Conservation (phyloP, 2,888 invertebrate species). For the Chaetogeoica ovagalla region DNA sequence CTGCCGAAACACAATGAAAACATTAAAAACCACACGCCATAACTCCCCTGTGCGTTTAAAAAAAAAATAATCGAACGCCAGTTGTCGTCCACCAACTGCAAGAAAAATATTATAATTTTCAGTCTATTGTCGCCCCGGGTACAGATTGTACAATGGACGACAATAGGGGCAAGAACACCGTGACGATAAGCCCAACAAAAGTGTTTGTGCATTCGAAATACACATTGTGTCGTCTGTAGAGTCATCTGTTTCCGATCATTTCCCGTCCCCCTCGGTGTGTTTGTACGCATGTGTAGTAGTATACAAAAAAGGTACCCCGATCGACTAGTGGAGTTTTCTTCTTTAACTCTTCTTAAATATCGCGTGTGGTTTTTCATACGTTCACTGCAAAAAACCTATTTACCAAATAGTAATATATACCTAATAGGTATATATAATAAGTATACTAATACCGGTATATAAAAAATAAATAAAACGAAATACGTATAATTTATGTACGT, state of each 20-base stretch:
- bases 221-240: slow-evolving; percentile 9
- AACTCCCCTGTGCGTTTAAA: not conserved
- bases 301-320: slow-evolving; percentile 3
- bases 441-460: not conserved
- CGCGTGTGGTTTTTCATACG: slow-evolving; percentile 6
- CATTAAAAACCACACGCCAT: slow-evolving; percentile 28
- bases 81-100: not conserved
- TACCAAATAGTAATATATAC: too few relatives aligned
- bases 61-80: slow-evolving; percentile 3
- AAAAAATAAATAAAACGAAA: not conserved
- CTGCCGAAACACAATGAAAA: slow-evolving; percentile 49
- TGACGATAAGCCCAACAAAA: slow-evolving; percentile 30
- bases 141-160: slow-evolving; percentile 43
- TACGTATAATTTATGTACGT: not conserved
- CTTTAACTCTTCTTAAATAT: slow-evolving; percentile 11
- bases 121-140: slow-evolving; percentile 23
- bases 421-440: too few relatives aligned
- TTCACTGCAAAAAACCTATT: not conserved
- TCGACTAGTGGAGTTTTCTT: slow-evolving; percentile 1
- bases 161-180: slow-evolving; percentile 52
- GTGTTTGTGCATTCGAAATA: slow-evolving; percentile 12
- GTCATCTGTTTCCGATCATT: slow-evolving; percentile 10
- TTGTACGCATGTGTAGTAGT: slow-evolving; percentile 9
- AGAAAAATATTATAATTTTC: slow-evolving; percentile 11
- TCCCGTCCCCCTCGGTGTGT: slow-evolving; percentile 9